Evolutionary conservation across 1,140 invertebrate species (phyloP), one percentile per base, ranked within the genome.

Genomic region (Brachionus plicatilis): DNA sequence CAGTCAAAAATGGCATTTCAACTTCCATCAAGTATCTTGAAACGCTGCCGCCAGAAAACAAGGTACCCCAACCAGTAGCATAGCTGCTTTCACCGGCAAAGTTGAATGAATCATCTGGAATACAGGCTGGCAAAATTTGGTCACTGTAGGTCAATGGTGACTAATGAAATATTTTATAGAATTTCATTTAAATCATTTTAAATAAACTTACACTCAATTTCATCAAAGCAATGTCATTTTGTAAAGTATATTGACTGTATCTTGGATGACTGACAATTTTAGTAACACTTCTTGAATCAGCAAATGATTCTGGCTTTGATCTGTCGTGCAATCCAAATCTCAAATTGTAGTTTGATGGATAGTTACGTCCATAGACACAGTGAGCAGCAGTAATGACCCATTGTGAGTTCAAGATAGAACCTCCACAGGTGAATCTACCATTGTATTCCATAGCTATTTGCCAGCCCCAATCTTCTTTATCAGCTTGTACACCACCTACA

Each of bases 381-480:
- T 93, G 93, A 1, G 92, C 93, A 4, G 93, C 93, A 0, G 93
- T 93, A n/a, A 94, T 66, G 0, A 93, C 90, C 86, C 93, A 93
- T 20, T 91, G 88, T 53, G 90, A 89, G 84, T 89, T 91, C 53
- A 93, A 91, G 3, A 93, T 86, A 8, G 90, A 90, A 50, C 92
- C 93, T 20, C 92, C 79, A 45, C 79, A 82, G 12, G 43, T 82
- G 43, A 82, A 68, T 82, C 79, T 41, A 65, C 79, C 79, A 2
- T 43, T 65, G 33, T 68, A 68, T 27, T 82, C 60, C 79, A 82
- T 82, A 27, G 79, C 20, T 24, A 14, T 37, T 82, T 82, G 79
- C 79, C 79, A 82, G 45, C 79, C 79, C 79, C 79, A 82, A 37
- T 82, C 79, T 17, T 45, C 27, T 45, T 7, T 2, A 60, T 82